Evolutionary conservation across 2,888 invertebrate genomes (phyloP).

Genomic region (Tetragonisca angustula): DNA sequence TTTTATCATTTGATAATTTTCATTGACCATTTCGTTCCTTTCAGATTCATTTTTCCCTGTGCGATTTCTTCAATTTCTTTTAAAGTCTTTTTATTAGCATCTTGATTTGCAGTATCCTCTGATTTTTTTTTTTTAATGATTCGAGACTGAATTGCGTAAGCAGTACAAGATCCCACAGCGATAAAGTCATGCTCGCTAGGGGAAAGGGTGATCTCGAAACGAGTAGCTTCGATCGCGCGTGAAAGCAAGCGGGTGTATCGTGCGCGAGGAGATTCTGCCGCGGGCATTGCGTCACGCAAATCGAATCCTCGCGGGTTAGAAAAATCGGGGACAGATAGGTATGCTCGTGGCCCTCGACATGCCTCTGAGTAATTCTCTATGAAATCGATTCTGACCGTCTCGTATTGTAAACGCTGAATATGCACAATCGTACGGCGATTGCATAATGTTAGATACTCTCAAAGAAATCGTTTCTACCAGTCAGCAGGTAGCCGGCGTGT

Average conservation of each 20-base stretch:
- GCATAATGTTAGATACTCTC: slow-evolving; percentile 67
- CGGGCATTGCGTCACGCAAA: slow-evolving; percentile 65
- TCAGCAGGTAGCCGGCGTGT: slow-evolving; percentile 64
- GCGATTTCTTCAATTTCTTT: background rate
- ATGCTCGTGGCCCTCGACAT: slow-evolving; percentile 50
- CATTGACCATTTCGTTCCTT: background rate
- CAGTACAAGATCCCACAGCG: background rate
- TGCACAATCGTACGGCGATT: slow-evolving; percentile 64
- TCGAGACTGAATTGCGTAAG: slow-evolving; percentile 17
- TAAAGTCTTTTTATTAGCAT: background rate
- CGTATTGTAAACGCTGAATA: slow-evolving; percentile 67
- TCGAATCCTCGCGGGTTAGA: slow-evolving; percentile 66
- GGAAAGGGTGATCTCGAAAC: slow-evolving; percentile 54
- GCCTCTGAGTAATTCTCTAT: slow-evolving; percentile 68
- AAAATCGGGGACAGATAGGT: slow-evolving; percentile 64
- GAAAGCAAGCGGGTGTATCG: slow-evolving; percentile 65
- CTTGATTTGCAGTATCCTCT: background rate
- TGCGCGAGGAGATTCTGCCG: slow-evolving; percentile 57
- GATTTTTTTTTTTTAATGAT: background rate
- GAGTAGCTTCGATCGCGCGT: slow-evolving; percentile 51
- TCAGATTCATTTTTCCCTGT: background rate
- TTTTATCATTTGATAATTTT: slow-evolving; percentile 6
- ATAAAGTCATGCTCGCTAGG: slow-evolving; percentile 41
- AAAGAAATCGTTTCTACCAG: slow-evolving; percentile 66
- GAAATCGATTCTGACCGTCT: slow-evolving; percentile 73